phyloP scores from a whole-genome alignment of 1,140 invertebrate genomes.

The Pissodes strobi region DNA sequence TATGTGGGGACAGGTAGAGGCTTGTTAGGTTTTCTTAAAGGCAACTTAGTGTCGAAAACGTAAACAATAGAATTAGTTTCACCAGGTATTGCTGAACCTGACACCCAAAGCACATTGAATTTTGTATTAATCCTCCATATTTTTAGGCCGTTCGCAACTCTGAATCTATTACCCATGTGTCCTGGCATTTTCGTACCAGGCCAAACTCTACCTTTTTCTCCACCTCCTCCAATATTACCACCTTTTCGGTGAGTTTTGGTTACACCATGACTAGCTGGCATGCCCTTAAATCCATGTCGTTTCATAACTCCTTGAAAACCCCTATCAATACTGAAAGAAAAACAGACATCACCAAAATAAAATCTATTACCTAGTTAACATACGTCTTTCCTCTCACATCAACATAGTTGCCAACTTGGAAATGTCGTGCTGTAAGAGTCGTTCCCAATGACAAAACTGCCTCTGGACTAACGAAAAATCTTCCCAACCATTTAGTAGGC shows the following conservation, averaged over 20 bases:
- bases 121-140: constrained; percentile 92
- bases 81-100: constrained; percentile 81
- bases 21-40: constrained; percentile 61
- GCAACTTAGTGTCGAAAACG: constrained; percentile 80
- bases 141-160: constrained; percentile 73
- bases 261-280: constrained; percentile 87
- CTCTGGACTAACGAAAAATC: constrained; percentile 86
- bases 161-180: constrained; percentile 89
- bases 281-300: constrained; percentile 93
- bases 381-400: constrained; percentile 93
- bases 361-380: constrained; percentile 54
- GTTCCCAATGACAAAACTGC: constrained; percentile 89
- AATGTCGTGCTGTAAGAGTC: constrained; percentile 87
- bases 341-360: constrained; percentile 19
- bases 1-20: constrained; percentile 83
- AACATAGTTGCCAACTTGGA: constrained; percentile 86
- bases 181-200: constrained; percentile 97
- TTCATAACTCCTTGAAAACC: constrained; percentile 99
- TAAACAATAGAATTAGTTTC: constrained; percentile 78
- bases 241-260: constrained; percentile 94
- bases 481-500: constrained; percentile 81
- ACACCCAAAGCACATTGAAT: constrained; percentile 89
- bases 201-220: constrained; percentile 84
- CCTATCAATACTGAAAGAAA: constrained; percentile 73
- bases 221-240: constrained; percentile 87